A percentile compares a stretch with the other conserved stretches of the same genome.
Evolutionary conservation across 2,113 vertebrate species (phyloP).

Genomic region (Oreotrochilus melanogaster): DNA sequence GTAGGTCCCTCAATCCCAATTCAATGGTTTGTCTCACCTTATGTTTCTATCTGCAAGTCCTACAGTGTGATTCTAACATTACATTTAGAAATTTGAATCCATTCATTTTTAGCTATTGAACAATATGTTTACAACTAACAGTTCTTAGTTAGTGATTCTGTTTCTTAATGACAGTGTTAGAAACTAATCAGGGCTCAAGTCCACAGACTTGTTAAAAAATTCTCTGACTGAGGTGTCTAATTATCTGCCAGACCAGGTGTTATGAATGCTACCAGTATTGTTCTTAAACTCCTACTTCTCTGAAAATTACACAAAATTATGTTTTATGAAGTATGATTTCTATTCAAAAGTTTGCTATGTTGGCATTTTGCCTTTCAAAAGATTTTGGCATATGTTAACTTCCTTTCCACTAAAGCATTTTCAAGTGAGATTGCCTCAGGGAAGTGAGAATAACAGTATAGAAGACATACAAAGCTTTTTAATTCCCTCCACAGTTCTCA

Average conservation of each 20-base stretch:
- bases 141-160: background rate
- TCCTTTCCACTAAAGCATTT: background rate
- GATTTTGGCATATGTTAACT: background rate
- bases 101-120: background rate
- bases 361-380: background rate
- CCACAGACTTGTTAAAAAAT: background rate
- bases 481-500: rapidly evolving
- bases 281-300: background rate
- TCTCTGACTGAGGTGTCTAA: background rate
- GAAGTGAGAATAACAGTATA: background rate
- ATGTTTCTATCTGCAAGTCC: background rate
- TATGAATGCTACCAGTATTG: background rate
- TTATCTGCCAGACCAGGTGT: background rate
- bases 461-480: background rate
- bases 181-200: background rate
- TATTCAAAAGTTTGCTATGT: background rate
- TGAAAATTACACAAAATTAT: background rate
- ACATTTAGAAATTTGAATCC: background rate
- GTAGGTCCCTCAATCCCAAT: background rate
- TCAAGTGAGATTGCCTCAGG: background rate
- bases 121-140: background rate
- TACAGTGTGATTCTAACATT: background rate
- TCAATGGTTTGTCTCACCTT: background rate
- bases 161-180: background rate
- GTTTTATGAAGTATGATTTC: background rate